Conservation (phyloP, 2,113 vertebrate genomes). For the Sceloporus undulatus region DNA sequence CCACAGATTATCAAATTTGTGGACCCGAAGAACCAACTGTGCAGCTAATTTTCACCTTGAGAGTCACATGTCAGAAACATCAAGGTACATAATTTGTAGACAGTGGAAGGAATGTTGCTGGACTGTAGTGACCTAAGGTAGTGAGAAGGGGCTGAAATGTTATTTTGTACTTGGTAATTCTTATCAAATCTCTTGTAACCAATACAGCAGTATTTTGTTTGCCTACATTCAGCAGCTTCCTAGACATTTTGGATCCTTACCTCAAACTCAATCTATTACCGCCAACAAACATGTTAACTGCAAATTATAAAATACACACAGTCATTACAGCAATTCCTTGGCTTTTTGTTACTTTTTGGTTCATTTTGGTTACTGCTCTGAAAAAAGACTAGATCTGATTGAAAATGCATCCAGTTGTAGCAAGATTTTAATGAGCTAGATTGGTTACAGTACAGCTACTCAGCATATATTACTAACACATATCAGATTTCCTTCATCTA, state of each 20-base stretch:
- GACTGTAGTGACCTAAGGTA: background rate
- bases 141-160: background rate
- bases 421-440: constrained; percentile 10
- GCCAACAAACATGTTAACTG: too few species aligned
- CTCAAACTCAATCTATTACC: too few species aligned
- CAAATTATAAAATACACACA: too few species aligned
- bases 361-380: constrained; percentile 35
- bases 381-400: background rate
- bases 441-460: background rate
- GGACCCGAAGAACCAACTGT: too few species aligned
- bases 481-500: constrained; percentile 2
- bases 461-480: background rate
- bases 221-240: too few species aligned
- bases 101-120: background rate
- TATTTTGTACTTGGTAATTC: background rate
- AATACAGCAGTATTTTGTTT: too few species aligned
- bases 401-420: background rate
- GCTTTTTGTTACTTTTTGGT: too few species aligned
- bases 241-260: too few species aligned
- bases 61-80: background rate
- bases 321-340: too few species aligned
- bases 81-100: background rate
- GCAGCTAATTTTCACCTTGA: background rate
- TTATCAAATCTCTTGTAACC: background rate
- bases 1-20: too few species aligned